These are phyloP conservation scores for Heterohyrax brucei DNA, from an alignment of 2,797 vertebrate species.

Conservation along the genomic window DNA sequence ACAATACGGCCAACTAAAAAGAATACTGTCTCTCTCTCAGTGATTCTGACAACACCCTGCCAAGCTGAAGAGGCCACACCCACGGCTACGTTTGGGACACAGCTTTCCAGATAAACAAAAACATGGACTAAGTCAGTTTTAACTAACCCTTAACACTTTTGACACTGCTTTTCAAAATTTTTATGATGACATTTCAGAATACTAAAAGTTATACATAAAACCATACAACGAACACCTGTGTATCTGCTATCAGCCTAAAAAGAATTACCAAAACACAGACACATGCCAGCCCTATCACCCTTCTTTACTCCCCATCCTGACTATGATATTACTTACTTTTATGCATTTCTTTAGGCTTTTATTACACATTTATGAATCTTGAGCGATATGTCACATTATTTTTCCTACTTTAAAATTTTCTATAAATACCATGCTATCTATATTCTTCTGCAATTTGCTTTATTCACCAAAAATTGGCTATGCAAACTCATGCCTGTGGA, in stretches of 20 bases:
- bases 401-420: constrained; percentile 50
- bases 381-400: not conserved
- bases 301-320: not conserved
- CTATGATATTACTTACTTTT: not conserved
- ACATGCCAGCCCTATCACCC: not conserved
- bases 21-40: not conserved
- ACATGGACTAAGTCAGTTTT: not conserved
- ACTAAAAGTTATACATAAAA: constrained; percentile 28
- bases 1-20: constrained; percentile 36
- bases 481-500: not conserved
- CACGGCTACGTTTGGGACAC: not conserved
- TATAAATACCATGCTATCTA: not conserved
- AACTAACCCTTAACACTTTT: not conserved
- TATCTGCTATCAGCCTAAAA: not conserved
- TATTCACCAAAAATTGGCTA: constrained; percentile 9
- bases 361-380: constrained; percentile 16
- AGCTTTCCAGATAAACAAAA: constrained; percentile 23
- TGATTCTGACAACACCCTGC: not conserved
- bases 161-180: not conserved
- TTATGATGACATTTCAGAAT: constrained; percentile 54
- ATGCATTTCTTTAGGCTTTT: not conserved
- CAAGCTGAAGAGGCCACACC: not conserved
- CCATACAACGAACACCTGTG: not conserved
- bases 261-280: not conserved
- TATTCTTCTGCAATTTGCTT: constrained; percentile 49